phyloP scores from a whole-genome alignment of 2,888 invertebrate species.

The Muschampia plurimacula region DNA sequence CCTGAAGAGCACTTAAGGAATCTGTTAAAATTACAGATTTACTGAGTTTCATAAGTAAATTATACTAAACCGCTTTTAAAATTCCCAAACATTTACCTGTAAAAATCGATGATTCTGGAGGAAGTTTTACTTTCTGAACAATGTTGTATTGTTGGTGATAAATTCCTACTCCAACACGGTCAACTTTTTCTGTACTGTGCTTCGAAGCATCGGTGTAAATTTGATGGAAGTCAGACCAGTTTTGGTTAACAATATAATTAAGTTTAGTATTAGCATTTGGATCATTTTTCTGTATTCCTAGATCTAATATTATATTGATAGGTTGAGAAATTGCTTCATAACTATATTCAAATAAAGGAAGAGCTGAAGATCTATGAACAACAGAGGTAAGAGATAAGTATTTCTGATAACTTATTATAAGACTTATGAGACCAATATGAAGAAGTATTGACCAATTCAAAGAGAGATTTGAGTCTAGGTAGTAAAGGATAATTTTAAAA shows the following conservation, averaged over 20 bases:
- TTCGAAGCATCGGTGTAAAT: neutral
- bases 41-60: neutral
- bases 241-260: neutral
- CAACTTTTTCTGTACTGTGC: neutral
- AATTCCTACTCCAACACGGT: neutral
- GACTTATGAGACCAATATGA: too few species aligned
- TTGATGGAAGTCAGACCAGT: neutral
- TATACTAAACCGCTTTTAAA: neutral
- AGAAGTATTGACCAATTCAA: too few species aligned
- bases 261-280: neutral
- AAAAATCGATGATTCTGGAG: too few species aligned
- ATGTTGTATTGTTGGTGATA: neutral
- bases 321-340: neutral
- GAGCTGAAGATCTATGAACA: neutral
- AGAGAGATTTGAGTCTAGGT: too few species aligned
- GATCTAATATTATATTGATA: neutral
- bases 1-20: conserved; percentile 3
- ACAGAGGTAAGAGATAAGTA: neutral
- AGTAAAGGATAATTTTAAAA: too few species aligned
- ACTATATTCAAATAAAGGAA: neutral
- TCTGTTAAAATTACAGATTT: neutral
- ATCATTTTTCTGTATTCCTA: neutral
- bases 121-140: neutral
- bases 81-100: neutral
- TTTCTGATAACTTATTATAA: neutral